Evolutionary conservation across 2,113 vertebrate species (phyloP).

Genomic region (Morphnarchus princeps): DNA sequence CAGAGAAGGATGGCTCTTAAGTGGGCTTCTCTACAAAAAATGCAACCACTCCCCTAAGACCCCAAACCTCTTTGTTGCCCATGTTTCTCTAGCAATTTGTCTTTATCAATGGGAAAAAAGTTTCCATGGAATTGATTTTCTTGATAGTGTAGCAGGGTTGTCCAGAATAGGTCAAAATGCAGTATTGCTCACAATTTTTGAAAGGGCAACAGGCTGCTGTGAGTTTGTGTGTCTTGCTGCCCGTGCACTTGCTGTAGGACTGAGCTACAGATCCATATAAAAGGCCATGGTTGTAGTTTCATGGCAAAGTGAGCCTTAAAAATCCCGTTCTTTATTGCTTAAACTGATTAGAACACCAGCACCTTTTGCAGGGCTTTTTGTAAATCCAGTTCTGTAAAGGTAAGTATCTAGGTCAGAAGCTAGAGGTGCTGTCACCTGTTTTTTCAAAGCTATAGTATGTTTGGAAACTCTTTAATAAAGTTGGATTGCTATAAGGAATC

Average conservation of each 20-base stretch:
- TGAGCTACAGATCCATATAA: background rate
- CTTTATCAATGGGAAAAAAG: background rate
- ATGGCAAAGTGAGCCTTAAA: background rate
- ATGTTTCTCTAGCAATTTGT: background rate
- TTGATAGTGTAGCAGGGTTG: background rate
- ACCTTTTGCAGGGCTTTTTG: background rate
- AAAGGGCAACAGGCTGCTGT: background rate
- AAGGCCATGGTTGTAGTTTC: background rate
- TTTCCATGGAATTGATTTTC: background rate
- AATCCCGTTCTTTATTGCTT: background rate
- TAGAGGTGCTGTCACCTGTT: background rate
- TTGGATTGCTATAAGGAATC: background rate
- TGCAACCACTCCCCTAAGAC: background rate
- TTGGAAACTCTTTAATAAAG: background rate
- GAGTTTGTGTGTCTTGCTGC: background rate
- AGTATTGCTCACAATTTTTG: background rate
- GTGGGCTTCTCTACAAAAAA: background rate
- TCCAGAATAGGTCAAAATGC: background rate
- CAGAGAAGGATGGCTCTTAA: background rate
- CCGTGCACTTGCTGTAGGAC: background rate
- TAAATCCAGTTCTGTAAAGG: slow-evolving; percentile 2
- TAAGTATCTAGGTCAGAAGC: slow-evolving; percentile 14
- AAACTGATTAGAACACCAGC: background rate
- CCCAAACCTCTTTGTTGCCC: background rate
- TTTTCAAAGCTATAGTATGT: background rate